Percentiles rank a stretch among this genome's conserved stretches.
Conservation (phyloP, 1,140 invertebrate species). For the Drosophila simulans region DNA sequence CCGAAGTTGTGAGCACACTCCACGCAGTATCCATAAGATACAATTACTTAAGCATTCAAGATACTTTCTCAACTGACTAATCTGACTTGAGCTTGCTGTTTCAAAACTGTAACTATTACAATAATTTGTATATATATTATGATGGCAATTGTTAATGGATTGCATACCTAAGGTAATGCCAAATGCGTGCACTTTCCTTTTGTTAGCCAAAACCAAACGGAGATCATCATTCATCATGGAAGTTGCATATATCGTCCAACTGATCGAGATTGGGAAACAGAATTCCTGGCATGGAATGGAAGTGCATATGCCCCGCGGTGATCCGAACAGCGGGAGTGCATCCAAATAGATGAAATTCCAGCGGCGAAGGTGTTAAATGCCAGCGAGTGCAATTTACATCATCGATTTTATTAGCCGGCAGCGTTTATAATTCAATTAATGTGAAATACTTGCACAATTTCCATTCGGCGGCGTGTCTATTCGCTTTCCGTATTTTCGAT, state of each 20-base stretch:
- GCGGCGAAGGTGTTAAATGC: constrained; percentile 75
- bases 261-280: not conserved
- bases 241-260: not conserved
- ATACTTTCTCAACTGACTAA: too few relatives aligned
- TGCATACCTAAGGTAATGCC: too few relatives aligned
- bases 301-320: constrained; percentile 14
- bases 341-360: constrained; percentile 80
- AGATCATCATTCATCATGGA: not conserved
- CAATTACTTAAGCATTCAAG: too few relatives aligned
- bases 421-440: constrained; percentile 82
- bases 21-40: not conserved
- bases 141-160: too few relatives aligned
- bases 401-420: constrained; percentile 79
- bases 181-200: not conserved
- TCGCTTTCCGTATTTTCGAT: not conserved
- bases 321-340: constrained; percentile 7
- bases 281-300: not conserved
- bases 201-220: not conserved
- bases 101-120: too few relatives aligned
- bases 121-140: too few relatives aligned
- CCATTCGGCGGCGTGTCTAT: constrained; percentile 5
- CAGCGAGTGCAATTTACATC: constrained; percentile 76
- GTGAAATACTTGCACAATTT: constrained; percentile 50
- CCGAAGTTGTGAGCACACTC: constrained; percentile 11
- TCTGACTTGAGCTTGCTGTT: too few relatives aligned